Conservation (phyloP, 2,797 vertebrate species). For the Oreochromis mossambicus region DNA sequence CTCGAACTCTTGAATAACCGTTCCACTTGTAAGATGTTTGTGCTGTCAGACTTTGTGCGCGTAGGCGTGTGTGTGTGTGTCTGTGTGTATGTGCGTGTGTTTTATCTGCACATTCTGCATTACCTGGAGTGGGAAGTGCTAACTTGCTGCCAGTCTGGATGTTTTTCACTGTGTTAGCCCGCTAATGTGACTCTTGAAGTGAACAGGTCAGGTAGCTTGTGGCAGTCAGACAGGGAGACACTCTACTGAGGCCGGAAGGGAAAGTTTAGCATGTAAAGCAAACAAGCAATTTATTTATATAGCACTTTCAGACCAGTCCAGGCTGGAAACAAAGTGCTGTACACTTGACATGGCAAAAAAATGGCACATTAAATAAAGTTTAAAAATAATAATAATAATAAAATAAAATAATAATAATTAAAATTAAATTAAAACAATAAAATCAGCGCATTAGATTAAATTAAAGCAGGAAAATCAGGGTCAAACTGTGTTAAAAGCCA, state of each 20-base stretch:
- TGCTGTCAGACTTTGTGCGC: neutral
- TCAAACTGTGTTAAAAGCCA: neutral
- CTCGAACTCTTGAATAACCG: neutral
- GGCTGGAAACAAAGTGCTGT: neutral
- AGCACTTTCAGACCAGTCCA: neutral
- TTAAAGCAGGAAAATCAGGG: neutral
- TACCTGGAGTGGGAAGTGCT: slow-evolving; percentile 42
- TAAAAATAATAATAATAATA: neutral
- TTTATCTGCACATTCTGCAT: neutral
- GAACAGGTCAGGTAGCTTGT: slow-evolving; percentile 27
- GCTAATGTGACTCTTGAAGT: slow-evolving; percentile 46
- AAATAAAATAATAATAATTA: neutral
- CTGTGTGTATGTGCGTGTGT: neutral
- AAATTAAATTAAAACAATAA: neutral
- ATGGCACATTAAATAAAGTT: rapidly evolving
- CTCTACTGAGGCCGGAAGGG: neutral
- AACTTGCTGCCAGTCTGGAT: slow-evolving; percentile 25
- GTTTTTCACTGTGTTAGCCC: slow-evolving; percentile 13
- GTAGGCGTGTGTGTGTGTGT: neutral
- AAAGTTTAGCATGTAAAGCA: slow-evolving; percentile 6
- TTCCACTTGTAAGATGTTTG: slow-evolving; percentile 13
- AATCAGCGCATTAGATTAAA: neutral
- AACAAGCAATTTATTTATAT: neutral
- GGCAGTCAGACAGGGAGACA: slow-evolving; percentile 18
- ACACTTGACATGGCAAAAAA: neutral